Evolutionary conservation across 2,888 invertebrate genomes (phyloP).

Genomic region (Drosophila recens): DNA sequence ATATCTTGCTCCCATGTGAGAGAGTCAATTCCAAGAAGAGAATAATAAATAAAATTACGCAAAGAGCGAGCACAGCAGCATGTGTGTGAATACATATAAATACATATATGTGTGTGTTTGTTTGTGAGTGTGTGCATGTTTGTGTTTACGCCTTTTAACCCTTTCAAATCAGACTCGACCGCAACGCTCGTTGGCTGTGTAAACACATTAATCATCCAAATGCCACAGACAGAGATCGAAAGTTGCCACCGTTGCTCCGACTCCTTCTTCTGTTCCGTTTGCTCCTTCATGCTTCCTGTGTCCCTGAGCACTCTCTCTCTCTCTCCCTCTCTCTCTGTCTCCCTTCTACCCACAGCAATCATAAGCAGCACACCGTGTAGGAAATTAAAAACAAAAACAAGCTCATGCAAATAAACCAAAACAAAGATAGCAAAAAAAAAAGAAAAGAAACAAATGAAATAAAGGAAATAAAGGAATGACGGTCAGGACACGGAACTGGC

Average conservation of each 20-base stretch:
- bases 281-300: slow-evolving; percentile 10
- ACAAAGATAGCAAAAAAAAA: slow-evolving; percentile 25
- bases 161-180: slow-evolving; percentile 79
- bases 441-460: slow-evolving; percentile 29
- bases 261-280: slow-evolving; percentile 12
- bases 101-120: slow-evolving; percentile 1
- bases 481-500: slow-evolving; percentile 45
- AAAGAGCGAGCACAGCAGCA: slow-evolving; percentile 35
- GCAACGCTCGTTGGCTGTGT: slow-evolving; percentile 78
- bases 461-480: slow-evolving; percentile 60
- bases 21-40: slow-evolving; percentile 70
- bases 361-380: slow-evolving; percentile 71
- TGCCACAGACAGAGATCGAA: slow-evolving; percentile 82
- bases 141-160: slow-evolving; percentile 79
- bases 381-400: slow-evolving; percentile 79
- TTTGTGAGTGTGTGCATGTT: slow-evolving; percentile 23
- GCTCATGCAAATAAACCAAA: slow-evolving; percentile 50
- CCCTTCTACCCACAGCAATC: slow-evolving; percentile 40
- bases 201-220: slow-evolving; percentile 81
- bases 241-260: slow-evolving; percentile 63
- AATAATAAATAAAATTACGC: slow-evolving; percentile 76
- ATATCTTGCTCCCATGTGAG: slow-evolving; percentile 57
- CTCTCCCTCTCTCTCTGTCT: not conserved
- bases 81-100: slow-evolving; percentile 1
- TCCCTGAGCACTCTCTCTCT: slow-evolving; percentile 3